Conservation (phyloP, 2,797 vertebrate genomes). For the Centropyge bicolor region DNA sequence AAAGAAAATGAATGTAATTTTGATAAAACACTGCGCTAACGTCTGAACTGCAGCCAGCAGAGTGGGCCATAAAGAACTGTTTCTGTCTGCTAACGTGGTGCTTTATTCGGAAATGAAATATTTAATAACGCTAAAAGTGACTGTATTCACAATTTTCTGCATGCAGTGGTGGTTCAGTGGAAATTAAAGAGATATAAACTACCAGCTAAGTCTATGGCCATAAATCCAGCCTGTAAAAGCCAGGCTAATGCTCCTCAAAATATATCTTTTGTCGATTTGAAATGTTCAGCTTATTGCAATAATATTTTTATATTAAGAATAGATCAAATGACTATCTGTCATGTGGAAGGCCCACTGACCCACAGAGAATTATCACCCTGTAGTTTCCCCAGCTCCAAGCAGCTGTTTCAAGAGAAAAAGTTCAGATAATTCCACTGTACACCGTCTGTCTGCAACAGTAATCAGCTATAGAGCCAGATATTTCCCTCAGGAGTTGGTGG, state of each 20-base stretch:
- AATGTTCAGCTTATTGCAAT: background rate
- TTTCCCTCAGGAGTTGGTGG: background rate
- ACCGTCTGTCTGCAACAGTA: too few species aligned
- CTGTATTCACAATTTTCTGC: background rate
- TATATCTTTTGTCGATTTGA: background rate
- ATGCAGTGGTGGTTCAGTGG: slow-evolving; percentile 3
- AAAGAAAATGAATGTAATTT: background rate
- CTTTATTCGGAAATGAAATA: background rate
- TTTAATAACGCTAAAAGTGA: background rate
- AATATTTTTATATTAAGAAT: background rate
- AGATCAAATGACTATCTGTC: background rate
- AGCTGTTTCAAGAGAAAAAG: background rate
- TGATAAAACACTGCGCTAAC: background rate
- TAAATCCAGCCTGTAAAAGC: background rate
- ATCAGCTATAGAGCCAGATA: background rate
- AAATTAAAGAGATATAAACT: background rate
- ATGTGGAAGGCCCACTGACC: too few species aligned
- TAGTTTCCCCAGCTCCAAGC: background rate
- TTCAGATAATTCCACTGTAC: too few species aligned
- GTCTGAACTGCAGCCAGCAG: background rate
- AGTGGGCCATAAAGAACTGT: background rate
- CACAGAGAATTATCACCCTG: background rate
- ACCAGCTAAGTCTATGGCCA: background rate
- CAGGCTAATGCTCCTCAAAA: background rate
- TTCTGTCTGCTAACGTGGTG: background rate